Conservation (phyloP, 2,888 invertebrate species). For the Baccha elongata region DNA sequence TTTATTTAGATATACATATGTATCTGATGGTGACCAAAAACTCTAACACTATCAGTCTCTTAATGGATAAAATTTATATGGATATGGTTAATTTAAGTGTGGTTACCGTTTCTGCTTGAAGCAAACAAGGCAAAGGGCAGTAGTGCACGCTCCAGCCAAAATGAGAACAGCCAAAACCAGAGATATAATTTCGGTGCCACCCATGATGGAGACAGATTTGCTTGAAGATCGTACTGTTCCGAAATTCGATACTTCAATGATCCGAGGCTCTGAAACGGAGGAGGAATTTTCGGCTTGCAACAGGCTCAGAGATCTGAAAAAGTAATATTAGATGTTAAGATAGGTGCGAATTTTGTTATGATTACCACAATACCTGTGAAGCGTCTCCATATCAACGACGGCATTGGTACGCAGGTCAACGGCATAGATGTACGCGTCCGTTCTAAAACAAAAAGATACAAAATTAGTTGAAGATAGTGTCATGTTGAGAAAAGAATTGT, state of each 20-base stretch:
- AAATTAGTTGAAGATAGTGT: conserved; percentile 8
- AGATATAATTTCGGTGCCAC: conserved; percentile 90
- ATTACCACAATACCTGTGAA: conserved; percentile 91
- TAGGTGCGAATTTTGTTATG: background rate
- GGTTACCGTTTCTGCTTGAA: conserved; percentile 84
- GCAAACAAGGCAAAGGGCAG: conserved; percentile 90
- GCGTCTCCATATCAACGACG: conserved; percentile 90
- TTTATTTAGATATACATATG: no score
- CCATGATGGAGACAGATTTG: conserved; percentile 81
- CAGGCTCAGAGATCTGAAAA: conserved; percentile 84
- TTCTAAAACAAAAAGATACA: conserved; percentile 84
- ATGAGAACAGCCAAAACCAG: conserved; percentile 91
- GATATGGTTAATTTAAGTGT: conserved; percentile 39
- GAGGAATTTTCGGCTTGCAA: conserved; percentile 74
- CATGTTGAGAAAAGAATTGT: conserved; percentile 32
- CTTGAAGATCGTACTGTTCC: conserved; percentile 80
- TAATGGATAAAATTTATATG: conserved; percentile 58
- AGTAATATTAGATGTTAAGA: background rate
- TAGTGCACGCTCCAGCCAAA: conserved; percentile 90
- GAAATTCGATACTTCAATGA: conserved; percentile 85
- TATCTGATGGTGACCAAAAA: conserved; percentile 61
- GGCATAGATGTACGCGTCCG: conserved; percentile 93
- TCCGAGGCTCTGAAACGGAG: conserved; percentile 85
- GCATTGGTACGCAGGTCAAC: conserved; percentile 92
- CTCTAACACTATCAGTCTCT: conserved; percentile 73